Evolutionary conservation across 2,797 vertebrate species (phyloP).

Genomic region (Karalla daura): DNA sequence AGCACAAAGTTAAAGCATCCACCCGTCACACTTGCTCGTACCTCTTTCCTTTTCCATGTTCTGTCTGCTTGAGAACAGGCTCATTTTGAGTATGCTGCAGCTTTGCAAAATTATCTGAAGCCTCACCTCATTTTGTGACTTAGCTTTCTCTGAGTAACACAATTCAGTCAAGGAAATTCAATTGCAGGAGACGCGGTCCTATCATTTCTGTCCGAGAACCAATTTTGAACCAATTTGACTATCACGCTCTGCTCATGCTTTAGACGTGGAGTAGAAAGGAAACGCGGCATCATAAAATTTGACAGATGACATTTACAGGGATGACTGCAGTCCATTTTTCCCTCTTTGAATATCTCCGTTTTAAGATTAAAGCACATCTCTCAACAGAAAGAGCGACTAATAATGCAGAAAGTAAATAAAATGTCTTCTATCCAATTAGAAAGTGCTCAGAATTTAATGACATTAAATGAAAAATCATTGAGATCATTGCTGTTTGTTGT

Average conservation of each 20-base stretch:
- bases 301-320: conserved; percentile 5
- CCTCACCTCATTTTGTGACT: conserved; percentile 1
- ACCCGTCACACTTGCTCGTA: conserved; percentile 4
- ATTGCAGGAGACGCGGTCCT: conserved; percentile 3
- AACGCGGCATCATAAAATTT: conserved; percentile 11
- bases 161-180: conserved; percentile 18
- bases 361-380: no score
- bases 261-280: conserved; percentile 1
- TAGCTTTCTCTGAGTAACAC: conserved; percentile 23
- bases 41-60: not conserved
- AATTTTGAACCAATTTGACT: conserved; percentile 12
- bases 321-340: no score
- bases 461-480: no score
- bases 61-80: conserved; percentile 2
- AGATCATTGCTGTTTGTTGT: no score
- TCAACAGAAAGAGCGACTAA: no score
- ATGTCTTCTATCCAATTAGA: no score
- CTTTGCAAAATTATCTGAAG: conserved; percentile 16
- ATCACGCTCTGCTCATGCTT: not conserved
- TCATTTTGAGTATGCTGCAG: conserved; percentile 22
- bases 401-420: no score
- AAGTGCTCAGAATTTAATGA: no score
- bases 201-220: conserved; percentile 17
- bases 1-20: not conserved
- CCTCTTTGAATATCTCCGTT: no score